Base-by-base conservation (phyloP, 1,140 invertebrate species). In the Ceratitis capitata region DNA sequence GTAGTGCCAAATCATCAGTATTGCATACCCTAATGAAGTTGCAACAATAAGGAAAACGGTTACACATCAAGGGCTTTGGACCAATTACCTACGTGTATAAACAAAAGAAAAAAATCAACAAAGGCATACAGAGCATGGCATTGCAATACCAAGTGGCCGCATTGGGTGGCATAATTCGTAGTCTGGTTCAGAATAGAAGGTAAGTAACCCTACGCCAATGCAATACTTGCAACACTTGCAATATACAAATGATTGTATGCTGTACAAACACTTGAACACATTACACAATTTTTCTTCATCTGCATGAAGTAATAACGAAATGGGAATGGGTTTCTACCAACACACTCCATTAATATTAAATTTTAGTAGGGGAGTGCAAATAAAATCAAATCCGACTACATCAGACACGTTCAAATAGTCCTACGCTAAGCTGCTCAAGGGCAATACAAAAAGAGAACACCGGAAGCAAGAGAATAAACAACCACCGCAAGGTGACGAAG, bases 201-300 rank as follows among this genome's bases (percentile, higher is more conserved):
- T 39, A 39, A n/a, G 29, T 69, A 7, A 69, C 35, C 32, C 19
- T n/a, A 42, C 39, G 64, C 5, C 64, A 69, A 23, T 42, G 29
- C 64, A 69, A 69, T 32, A 39, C 35, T 69, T 69, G 64, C 64
- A 69, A 69, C 64, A 16, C 64, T 56, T 56, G 51, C 51, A 56
- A 56, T 19, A n/a, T n/a, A n/a, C n/a, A n/a, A n/a, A n/a, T n/a
- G n/a, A n/a, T n/a, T n/a, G 19, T n/a, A 69, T 69, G 64, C 64
- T 39, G 35, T 3, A 35, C 35, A 69, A 69, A 69, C 64, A 69
- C 19, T 69, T 69, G 5, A 69, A 69, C 64, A 69, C 35, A 69
- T 69, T 69, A 69, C 64, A 69, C 64, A 69, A 69, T 69, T 69
- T 69, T 69, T 69, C 64, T 69, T 19, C 5, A 69, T 7, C 32